Percentiles rank a stretch among this genome's conserved stretches.
Evolutionary conservation across 1,140 invertebrate species (phyloP).

Genomic region (Atta texana): DNA sequence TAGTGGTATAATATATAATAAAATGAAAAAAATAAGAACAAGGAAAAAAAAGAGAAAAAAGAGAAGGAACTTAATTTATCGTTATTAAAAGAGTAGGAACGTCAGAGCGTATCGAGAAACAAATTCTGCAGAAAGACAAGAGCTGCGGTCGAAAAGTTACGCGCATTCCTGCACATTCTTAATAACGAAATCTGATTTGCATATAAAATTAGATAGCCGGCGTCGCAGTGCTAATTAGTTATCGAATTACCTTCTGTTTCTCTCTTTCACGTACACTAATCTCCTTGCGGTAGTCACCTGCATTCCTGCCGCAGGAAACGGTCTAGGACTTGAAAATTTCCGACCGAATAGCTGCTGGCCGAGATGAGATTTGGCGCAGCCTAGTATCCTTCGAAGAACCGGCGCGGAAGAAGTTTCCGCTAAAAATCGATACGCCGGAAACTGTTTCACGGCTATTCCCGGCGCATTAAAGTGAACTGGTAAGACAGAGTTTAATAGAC

Average conservation of each 20-base stretch:
- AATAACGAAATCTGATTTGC: slow-evolving; percentile 69
- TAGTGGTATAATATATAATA: slow-evolving; percentile 14
- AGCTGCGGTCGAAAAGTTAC: not conserved
- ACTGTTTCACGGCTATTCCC: slow-evolving; percentile 48
- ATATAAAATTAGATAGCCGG: slow-evolving; percentile 73
- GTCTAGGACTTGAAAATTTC: slow-evolving; percentile 21
- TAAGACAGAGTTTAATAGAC: slow-evolving; percentile 18
- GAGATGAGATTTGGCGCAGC: slow-evolving; percentile 50
- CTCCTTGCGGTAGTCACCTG: not conserved
- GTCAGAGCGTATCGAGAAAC: not conserved
- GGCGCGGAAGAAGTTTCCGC: slow-evolving; percentile 46
- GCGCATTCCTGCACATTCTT: not conserved
- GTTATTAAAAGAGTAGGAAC: slow-evolving; percentile 21
- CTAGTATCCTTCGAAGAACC: slow-evolving; percentile 29
- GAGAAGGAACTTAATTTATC: slow-evolving; percentile 30
- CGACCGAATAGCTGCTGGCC: slow-evolving; percentile 19
- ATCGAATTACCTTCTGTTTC: slow-evolving; percentile 48
- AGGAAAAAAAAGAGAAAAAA: not conserved
- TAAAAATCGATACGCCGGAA: slow-evolving; percentile 55
- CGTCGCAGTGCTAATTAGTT: slow-evolving; percentile 13
- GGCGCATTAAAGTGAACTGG: slow-evolving; percentile 10
- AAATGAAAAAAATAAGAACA: not conserved
- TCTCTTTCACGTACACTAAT: slow-evolving; percentile 49
- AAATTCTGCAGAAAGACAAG: not conserved
- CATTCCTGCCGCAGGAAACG: slow-evolving; percentile 4